Conservation (phyloP, 2,113 vertebrate species). For the Condylura cristata region DNA sequence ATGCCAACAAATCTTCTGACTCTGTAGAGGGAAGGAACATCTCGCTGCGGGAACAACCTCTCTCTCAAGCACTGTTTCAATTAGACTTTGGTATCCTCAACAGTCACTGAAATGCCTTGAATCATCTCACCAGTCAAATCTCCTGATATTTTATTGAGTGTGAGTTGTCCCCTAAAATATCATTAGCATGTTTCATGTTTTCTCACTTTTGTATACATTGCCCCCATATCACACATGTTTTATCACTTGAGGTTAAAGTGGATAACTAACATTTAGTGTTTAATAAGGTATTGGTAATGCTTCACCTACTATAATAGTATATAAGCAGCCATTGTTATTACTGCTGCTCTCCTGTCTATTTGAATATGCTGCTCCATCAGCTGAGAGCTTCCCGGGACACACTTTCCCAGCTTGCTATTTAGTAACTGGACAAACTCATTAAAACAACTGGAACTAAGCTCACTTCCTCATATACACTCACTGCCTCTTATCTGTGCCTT, state of each 20-base stretch:
- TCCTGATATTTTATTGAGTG: background rate
- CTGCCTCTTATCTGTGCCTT: background rate
- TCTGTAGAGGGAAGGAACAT: background rate
- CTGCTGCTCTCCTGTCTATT: background rate
- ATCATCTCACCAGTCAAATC: background rate
- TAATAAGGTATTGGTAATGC: background rate
- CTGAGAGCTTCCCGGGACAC: background rate
- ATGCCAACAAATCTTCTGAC: background rate
- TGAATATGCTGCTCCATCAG: background rate
- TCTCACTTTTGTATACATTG: background rate
- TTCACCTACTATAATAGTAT: background rate
- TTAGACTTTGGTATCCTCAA: background rate
- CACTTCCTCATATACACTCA: background rate
- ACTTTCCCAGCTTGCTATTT: background rate
- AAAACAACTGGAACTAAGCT: background rate
- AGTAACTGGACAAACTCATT: background rate
- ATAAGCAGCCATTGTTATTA: background rate
- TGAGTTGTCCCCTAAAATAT: background rate
- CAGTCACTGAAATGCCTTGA: background rate
- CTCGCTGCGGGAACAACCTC: background rate
- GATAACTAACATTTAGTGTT: background rate
- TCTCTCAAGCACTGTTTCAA: slow-evolving; percentile 4
- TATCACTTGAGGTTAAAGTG: background rate
- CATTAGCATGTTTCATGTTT: background rate
- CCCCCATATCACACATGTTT: background rate